phyloP scores from a whole-genome alignment of 2,797 vertebrate genomes.

The Lepidocolaptes lacrymiger region DNA sequence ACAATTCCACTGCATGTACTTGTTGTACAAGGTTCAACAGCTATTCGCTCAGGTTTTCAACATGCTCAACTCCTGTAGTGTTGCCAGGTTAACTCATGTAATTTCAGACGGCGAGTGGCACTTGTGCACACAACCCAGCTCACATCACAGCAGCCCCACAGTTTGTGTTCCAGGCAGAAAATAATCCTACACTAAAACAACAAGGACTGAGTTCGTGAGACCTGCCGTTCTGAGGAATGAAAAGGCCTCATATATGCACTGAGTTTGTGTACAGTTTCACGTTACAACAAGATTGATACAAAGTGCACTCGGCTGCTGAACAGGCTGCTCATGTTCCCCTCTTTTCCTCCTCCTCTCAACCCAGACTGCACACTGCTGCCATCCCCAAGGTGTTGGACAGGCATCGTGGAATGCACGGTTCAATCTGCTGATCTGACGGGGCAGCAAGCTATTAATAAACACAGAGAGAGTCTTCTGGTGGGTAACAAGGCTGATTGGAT shows the following conservation, averaged over 20 bases:
- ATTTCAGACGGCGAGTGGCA: rapidly evolving
- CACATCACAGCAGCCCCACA: neutral
- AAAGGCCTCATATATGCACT: neutral
- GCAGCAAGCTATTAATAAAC: conserved; percentile 36
- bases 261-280: neutral
- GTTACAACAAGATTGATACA: neutral
- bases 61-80: rapidly evolving
- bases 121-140: neutral
- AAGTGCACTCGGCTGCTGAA: neutral
- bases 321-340: rapidly evolving
- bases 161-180: neutral
- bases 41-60: neutral
- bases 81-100: neutral
- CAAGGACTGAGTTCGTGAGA: neutral
- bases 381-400: rapidly evolving
- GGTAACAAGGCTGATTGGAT: conserved; percentile 21
- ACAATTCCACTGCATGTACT: neutral
- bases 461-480: conserved; percentile 20
- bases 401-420: neutral
- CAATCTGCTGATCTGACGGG: neutral
- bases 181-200: neutral
- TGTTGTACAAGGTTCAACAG: neutral
- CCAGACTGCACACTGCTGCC: neutral
- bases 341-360: neutral
- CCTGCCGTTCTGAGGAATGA: neutral